Base-by-base conservation (phyloP, 2,113 vertebrate genomes). In the Saccopteryx bilineata region DNA sequence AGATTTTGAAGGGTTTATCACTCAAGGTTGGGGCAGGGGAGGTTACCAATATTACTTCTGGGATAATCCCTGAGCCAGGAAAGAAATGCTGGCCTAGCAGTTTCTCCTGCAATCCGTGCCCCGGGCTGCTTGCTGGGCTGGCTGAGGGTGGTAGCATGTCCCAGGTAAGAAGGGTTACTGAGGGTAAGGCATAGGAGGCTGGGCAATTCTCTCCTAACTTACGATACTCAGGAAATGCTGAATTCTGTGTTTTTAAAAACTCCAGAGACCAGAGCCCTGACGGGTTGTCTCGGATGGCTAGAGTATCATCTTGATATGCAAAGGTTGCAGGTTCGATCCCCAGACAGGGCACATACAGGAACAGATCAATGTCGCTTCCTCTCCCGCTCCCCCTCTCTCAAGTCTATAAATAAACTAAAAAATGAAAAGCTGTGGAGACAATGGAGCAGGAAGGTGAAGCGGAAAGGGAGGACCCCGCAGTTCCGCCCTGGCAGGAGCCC, bases 1-100 rank as follows among this genome's bases (percentile, higher is more conserved):
- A 46, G 17, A 26, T 50, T 39, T 80, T 82, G 68, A 81, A 26
- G 26, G 72, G 15, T 48, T 71, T 10, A 3, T 31, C 9, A 28
- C 9, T 91, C 28, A 0, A 17, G 2, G 14, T 19, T 23, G 24
- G 3, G 18, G 1, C 5, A 1, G 24, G 11, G 48, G 15, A n/a
- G 9, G 21, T 54, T 66, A 18, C 39, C 18, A 56, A 0, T 71
- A 31, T 28, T 81, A 33, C 19, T 15, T 4, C 4, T 50, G 31
- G 28, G 28, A 14, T 15, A 28, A 72, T 66, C 7, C 21, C 66
- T 48, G 76, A 76, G 52, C 48, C 23, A 76, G 31, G 24, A 79
- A 12, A 74, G 23, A 81, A 52, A 81, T 1, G 15, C 39, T 17
- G 5, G 0, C 10, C 12, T 10, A 18, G 46, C 15, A 54, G 39